These are phyloP conservation scores for Bactericera cockerelli DNA, from an alignment of 1,140 invertebrate species.

Conservation along the genomic window DNA sequence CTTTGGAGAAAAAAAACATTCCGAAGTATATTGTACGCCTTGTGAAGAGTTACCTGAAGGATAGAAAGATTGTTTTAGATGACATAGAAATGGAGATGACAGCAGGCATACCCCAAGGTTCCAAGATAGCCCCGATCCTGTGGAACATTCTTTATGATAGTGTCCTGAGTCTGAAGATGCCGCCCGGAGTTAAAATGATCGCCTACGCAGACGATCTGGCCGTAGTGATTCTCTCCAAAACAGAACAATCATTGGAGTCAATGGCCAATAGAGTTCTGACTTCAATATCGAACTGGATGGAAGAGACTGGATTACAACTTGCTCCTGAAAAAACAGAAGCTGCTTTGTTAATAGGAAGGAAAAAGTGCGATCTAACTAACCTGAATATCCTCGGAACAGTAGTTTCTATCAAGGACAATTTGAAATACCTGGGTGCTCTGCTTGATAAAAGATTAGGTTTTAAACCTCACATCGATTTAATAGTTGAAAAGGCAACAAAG, in stretches of 20 bases:
- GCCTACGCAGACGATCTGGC: constrained; percentile 7
- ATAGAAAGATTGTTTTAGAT: background rate
- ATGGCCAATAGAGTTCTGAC: background rate
- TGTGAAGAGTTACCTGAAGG: background rate
- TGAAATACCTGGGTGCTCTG: background rate
- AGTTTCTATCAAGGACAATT: background rate
- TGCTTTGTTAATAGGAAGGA: background rate
- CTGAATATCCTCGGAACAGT: background rate
- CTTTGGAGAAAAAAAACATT: background rate
- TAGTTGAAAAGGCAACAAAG: constrained; percentile 19
- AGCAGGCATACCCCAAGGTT: background rate
- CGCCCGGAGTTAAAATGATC: background rate
- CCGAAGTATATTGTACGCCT: background rate
- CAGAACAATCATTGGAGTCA: background rate
- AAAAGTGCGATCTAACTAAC: background rate
- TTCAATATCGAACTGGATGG: background rate
- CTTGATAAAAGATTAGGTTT: background rate
- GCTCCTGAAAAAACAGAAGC: background rate
- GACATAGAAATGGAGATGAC: background rate
- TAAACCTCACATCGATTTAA: background rate
- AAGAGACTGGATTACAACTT: background rate
- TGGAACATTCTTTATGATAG: constrained; percentile 4
- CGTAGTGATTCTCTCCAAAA: background rate
- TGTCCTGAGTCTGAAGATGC: background rate
- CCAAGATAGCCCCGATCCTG: background rate